Base-by-base conservation (phyloP, 2,113 vertebrate species). In the Thamnophis sirtalis region DNA sequence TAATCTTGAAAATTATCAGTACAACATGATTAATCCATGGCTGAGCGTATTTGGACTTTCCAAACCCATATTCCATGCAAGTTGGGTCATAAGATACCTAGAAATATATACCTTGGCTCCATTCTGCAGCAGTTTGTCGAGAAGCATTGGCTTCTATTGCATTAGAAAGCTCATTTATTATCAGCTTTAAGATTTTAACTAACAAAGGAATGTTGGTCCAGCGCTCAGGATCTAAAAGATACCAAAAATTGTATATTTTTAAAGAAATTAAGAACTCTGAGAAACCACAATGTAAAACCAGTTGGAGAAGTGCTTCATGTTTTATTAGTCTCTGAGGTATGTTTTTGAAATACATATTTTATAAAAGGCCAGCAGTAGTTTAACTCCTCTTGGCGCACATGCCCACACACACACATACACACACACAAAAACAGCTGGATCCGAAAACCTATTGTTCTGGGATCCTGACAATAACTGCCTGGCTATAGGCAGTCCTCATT, bases 161-260 rank as follows among this genome's bases (percentile, higher is more conserved):
- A 0, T 98, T 99, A 15, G 99, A 99, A 54, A 99, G 98, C 94
- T 99, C 99, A 28, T 99, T 99, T 95, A 99, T 98, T 93, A 99
- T 98, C 93, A 99, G 95, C 95, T 99, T 99, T 91, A 99, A 98
- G 95, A 99, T 98, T 97, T 99, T 99, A 93, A 99, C 98, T 93
- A 99, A 97, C 94, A 99, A 96, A 93, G 99, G 99, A 97, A 99
- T 98, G 97, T 99, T 99, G 93, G 99, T 99, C 99, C 99, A 99
- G 56, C 98, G 98, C 94, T 99, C 99, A 21, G 99, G 99, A 93
- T 99, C 99, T 99, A n/a, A 0, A 93, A 94, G 91, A 88, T 19
- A 94, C 53, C 94, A 56, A 54, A 91, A 86, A 89, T 33, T 63
- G 28, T 1, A 7, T 4, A 43, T 53, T 22, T 53, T 88, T 9